Conservation (phyloP, 2,888 invertebrate genomes). For the Venustoraphidia nigricollis region DNA sequence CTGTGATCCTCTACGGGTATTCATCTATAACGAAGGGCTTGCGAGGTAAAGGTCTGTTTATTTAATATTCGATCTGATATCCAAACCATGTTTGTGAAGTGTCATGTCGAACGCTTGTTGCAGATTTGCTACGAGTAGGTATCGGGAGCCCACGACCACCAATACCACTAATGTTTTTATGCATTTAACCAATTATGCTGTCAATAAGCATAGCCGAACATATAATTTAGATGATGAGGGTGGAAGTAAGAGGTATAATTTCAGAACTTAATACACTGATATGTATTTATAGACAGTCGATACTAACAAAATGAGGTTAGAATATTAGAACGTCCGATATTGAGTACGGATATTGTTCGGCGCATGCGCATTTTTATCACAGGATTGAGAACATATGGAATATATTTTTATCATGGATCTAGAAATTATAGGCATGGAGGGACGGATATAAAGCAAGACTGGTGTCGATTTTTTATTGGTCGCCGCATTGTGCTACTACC, state of each 20-base stretch:
- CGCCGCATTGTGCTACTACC: too few relatives aligned
- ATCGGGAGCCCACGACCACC: slow-evolving; percentile 64
- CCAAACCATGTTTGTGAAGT: neutral
- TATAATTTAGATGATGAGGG: slow-evolving; percentile 71
- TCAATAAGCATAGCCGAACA: slow-evolving; percentile 78
- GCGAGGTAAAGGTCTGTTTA: slow-evolving; percentile 37
- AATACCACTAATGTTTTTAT: slow-evolving; percentile 82
- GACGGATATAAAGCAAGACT: too few relatives aligned
- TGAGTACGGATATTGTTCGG: too few relatives aligned
- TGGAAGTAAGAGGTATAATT: slow-evolving; percentile 66
- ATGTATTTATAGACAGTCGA: slow-evolving; percentile 1
- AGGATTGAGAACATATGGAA: too few relatives aligned
- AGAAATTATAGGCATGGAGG: too few relatives aligned
- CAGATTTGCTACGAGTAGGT: slow-evolving; percentile 78
- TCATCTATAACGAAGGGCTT: slow-evolving; percentile 82
- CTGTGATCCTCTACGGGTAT: slow-evolving; percentile 78
- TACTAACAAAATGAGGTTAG: neutral
- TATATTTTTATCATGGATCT: too few relatives aligned
- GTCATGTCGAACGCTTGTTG: slow-evolving; percentile 4
- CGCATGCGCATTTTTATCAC: too few relatives aligned
- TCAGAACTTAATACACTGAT: slow-evolving; percentile 15
- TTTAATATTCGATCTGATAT: slow-evolving; percentile 1
- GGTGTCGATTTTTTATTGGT: too few relatives aligned
- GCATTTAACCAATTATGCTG: slow-evolving; percentile 89
- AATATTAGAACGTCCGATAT: neutral